Conservation (phyloP, 2,113 vertebrate genomes). For the Pluvianellus socialis region DNA sequence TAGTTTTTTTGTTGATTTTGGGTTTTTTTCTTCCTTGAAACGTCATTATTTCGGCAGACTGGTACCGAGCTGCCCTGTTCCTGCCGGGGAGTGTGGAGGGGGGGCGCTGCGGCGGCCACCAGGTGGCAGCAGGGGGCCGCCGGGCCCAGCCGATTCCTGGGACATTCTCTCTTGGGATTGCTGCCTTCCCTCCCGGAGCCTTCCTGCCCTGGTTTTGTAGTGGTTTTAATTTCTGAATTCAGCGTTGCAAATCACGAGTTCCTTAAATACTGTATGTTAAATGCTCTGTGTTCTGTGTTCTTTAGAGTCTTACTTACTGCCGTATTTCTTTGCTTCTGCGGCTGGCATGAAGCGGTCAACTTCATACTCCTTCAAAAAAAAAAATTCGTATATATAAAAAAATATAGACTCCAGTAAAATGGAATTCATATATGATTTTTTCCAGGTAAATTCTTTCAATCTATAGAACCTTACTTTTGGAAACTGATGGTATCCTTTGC, state of each 20-base stretch:
- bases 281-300: accelerated
- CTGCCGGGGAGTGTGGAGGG: accelerated
- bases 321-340: accelerated
- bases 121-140: not conserved
- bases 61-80: accelerated
- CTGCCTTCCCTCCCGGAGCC: accelerated
- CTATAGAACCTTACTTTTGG: not conserved
- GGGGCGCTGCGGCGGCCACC: not conserved
- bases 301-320: accelerated
- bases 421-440: not conserved
- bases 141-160: too few relatives aligned
- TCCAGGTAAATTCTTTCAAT: not conserved
- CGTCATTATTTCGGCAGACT: accelerated
- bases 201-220: not conserved
- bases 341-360: accelerated
- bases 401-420: not conserved
- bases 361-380: not conserved
- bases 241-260: too few relatives aligned
- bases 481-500: not conserved
- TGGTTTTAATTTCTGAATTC: not conserved
- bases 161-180: too few relatives aligned
- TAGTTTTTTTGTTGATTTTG: not conserved
- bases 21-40: not conserved
- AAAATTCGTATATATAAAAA: not conserved
- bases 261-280: not conserved